Evolutionary conservation across 2,113 vertebrate genomes (phyloP).

Genomic region (Caracal caracal): DNA sequence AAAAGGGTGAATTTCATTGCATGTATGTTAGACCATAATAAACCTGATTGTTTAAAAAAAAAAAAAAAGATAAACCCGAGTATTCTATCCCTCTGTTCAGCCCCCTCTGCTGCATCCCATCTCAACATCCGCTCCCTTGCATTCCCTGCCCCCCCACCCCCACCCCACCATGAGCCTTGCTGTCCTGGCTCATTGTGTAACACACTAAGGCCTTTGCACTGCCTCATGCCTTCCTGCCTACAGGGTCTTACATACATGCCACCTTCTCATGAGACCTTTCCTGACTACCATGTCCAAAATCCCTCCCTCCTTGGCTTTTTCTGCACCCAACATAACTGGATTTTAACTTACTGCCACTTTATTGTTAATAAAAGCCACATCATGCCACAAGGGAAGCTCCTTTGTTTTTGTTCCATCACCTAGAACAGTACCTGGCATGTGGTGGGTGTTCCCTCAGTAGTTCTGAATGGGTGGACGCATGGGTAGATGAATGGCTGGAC

Average conservation of each 20-base stretch:
- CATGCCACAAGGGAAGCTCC: neutral
- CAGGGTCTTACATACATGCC: neutral
- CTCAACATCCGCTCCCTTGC: neutral
- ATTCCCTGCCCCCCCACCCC: accelerated
- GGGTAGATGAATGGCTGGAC: neutral
- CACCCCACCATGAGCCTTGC: neutral
- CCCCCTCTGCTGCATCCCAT: neutral
- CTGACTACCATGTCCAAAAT: neutral
- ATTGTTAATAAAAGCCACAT: neutral
- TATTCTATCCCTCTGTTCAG: no score
- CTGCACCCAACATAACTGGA: neutral
- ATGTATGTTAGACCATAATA: accelerated
- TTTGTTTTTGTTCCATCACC: neutral
- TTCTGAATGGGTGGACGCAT: no score
- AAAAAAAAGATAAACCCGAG: no score
- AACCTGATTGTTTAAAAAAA: no score
- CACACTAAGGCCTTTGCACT: neutral
- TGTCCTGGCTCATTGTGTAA: neutral
- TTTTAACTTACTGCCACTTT: neutral
- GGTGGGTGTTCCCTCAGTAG: neutral
- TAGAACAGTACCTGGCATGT: neutral
- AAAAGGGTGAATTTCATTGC: accelerated
- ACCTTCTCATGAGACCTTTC: neutral
- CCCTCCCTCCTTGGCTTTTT: neutral
- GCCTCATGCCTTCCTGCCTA: neutral